A percentile compares a stretch with the other conserved stretches of the same genome.
Conservation (phyloP, 2,888 invertebrate species). For the Eilema caniola region DNA sequence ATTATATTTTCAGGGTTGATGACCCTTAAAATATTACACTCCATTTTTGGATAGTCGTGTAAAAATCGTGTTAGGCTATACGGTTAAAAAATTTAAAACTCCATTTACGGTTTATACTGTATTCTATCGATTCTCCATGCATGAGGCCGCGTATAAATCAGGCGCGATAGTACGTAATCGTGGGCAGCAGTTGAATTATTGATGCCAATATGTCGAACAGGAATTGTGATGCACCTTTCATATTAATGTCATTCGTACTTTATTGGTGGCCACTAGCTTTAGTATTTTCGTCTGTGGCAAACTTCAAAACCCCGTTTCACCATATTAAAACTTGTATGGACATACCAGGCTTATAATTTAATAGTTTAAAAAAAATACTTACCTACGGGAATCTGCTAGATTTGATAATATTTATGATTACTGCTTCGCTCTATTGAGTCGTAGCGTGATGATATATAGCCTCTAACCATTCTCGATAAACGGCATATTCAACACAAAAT, state of each 20-base stretch:
- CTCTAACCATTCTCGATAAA: too few species aligned
- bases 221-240: constrained; percentile 54
- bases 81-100: constrained; percentile 33
- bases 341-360: too few species aligned
- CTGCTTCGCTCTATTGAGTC: too few species aligned
- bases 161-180: constrained; percentile 44
- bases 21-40: not conserved
- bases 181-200: constrained; percentile 51
- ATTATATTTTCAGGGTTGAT: too few species aligned
- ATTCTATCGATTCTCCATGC: constrained; percentile 44
- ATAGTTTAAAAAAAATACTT: too few species aligned
- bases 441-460: too few species aligned
- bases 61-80: not conserved
- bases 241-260: constrained; percentile 39
- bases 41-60: not conserved
- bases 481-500: too few species aligned
- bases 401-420: too few species aligned
- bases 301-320: too few species aligned
- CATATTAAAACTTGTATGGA: too few species aligned
- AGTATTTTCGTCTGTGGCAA: too few species aligned
- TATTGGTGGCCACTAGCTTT: constrained; percentile 7
- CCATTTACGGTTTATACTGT: constrained; percentile 47
- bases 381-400: too few species aligned
- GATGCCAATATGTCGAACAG: constrained; percentile 50
- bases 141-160: constrained; percentile 52